Percentiles rank a stretch among this genome's conserved stretches.
These are phyloP conservation scores for Hirtodrosophila cameraria DNA, from an alignment of 2,888 invertebrate genomes.

Conservation along the genomic window DNA sequence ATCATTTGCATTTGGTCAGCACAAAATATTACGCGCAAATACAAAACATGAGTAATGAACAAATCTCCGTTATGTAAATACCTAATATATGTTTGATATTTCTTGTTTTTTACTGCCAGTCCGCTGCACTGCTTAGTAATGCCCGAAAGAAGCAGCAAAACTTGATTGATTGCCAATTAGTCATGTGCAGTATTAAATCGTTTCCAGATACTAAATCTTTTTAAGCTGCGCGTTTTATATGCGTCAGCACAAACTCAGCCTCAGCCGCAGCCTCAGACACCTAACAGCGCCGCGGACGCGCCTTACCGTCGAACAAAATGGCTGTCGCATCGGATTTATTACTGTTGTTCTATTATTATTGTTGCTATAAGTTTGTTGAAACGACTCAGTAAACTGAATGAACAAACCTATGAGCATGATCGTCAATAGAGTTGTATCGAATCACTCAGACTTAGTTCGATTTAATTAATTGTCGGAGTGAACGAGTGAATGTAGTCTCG, in stretches of 20 bases:
- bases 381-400: background rate
- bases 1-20: conserved; percentile 17
- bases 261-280: conserved; percentile 13
- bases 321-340: conserved; percentile 7
- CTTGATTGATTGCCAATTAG: conserved; percentile 76
- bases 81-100: conserved; percentile 19
- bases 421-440: too few species aligned
- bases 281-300: conserved; percentile 8
- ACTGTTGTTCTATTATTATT: background rate
- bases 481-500: too few species aligned
- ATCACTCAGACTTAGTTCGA: too few species aligned
- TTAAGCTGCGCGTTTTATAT: conserved; percentile 33
- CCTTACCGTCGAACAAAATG: conserved; percentile 38
- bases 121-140: conserved; percentile 53
- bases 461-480: too few species aligned
- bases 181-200: conserved; percentile 60
- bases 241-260: conserved; percentile 42
- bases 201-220: conserved; percentile 54
- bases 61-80: conserved; percentile 45
- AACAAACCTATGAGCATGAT: too few species aligned
- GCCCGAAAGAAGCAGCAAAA: conserved; percentile 46
- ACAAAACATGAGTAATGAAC: conserved; percentile 34
- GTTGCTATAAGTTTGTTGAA: background rate
- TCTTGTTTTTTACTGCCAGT: conserved; percentile 11
- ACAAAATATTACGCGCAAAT: conserved; percentile 15